Conservation (phyloP, 1,140 invertebrate genomes). For the Drosophila sturtevanti region DNA sequence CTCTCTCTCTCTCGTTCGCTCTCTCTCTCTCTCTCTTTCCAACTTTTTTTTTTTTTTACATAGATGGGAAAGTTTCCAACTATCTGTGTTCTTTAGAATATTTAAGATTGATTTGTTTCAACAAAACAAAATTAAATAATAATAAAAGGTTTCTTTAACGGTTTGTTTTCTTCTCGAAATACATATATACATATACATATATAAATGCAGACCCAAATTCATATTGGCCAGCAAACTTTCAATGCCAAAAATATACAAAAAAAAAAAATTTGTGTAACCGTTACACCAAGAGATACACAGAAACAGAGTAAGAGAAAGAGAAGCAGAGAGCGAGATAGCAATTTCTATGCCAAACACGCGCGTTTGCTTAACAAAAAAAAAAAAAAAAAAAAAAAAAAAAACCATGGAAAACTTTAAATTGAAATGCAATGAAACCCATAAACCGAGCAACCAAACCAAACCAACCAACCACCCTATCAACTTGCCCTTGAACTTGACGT, state of each 20-base stretch:
- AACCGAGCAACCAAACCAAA: neutral
- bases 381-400: neutral
- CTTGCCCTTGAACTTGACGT: slow-evolving; percentile 64
- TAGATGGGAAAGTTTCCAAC: neutral
- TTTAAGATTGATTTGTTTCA: neutral
- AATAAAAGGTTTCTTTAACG: neutral
- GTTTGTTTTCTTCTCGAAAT: too few relatives aligned
- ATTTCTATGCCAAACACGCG: slow-evolving; percentile 8
- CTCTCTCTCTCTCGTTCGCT: neutral
- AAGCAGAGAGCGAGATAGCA: too few relatives aligned
- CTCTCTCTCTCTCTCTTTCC: neutral
- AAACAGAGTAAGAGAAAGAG: neutral
- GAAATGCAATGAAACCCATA: slow-evolving; percentile 8
- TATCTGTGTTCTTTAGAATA: neutral
- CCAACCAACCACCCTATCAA: neutral
- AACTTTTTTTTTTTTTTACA: neutral
- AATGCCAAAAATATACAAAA: neutral
- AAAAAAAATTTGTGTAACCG: neutral
- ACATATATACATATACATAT: neutral
- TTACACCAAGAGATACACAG: neutral
- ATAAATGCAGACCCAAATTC: neutral
- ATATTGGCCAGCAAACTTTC: slow-evolving; percentile 1
- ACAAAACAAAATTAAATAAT: slow-evolving; percentile 2
- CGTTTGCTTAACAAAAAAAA: neutral
- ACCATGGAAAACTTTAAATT: neutral